Base-by-base conservation (phyloP, 2,797 vertebrate species). In the Crax fasciolata region DNA sequence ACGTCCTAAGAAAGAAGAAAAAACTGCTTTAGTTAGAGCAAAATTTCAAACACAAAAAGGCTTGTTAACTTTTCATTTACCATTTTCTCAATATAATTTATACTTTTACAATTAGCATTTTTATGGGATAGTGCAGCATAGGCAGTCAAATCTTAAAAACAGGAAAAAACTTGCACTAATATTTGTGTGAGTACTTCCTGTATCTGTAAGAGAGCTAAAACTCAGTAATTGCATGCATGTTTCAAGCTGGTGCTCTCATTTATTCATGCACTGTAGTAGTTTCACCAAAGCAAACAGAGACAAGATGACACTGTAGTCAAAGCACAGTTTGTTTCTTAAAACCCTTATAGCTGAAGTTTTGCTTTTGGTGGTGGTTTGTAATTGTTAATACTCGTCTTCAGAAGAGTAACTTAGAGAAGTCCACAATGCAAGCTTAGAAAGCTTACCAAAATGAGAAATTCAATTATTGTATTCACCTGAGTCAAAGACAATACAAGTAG, bases 1-100 rank as follows among this genome's bases (percentile, higher is more conserved):
- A 99, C 99, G 97, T 99, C 99, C 99, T 99, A 97, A 39, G 73
- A 59, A 96, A 84, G 21, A 90, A 82, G 87, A 80, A 86, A 67
- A 75, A 86, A 71, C 3, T 39, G 49, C 10, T 92, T 76, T 11
- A 79, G 61, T 55, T 83, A 68, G 81, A 72, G 25, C 41, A 51
- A 84, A 52, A 91, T 86, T 76, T 54, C 32, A 28, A 61, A 51
- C 25, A 39, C 2, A 35, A 35, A 35, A 35, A 35, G 11, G 11
- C 14, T 41, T 54, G 8, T 52, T 76, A 62, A 67, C 6, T 72
- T 75, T 23, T 55, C 6, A 44, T n/a, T 84, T 88, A 19, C 41
- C 44, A 39, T 71, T 65, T 68, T 44, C 16, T 25, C 46, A 78
- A 13, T 18, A 43, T 12, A 70, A 54, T 15, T 39, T 30, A 65